phyloP scores from a whole-genome alignment of 2,797 vertebrate species.

The Alfaro cultratus region DNA sequence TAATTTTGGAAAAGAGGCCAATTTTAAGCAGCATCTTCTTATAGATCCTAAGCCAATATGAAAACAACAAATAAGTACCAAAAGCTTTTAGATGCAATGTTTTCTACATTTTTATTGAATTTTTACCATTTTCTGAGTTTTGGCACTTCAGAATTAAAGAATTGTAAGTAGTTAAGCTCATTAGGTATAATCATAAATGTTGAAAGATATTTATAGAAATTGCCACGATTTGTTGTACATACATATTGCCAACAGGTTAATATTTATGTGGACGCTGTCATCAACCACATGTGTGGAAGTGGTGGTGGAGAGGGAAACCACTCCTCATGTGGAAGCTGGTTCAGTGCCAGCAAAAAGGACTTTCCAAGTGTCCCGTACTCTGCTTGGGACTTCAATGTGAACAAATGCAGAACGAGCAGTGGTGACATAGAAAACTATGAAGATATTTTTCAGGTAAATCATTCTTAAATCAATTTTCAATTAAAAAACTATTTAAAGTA shows the following conservation, averaged over 20 bases:
- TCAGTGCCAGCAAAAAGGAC: conserved; percentile 46
- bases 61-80: not conserved
- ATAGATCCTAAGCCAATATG: not conserved
- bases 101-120: not conserved
- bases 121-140: not conserved
- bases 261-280: conserved; percentile 91
- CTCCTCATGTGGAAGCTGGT: conserved; percentile 78
- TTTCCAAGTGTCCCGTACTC: conserved; percentile 88
- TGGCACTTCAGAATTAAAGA: not conserved
- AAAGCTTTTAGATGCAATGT: not conserved
- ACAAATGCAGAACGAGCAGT: conserved; percentile 85
- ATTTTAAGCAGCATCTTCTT: not conserved
- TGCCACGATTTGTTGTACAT: not conserved
- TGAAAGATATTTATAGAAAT: not conserved
- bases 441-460: conserved; percentile 84
- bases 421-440: conserved; percentile 87
- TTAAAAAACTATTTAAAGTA: not conserved
- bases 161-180: not conserved
- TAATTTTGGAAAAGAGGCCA: conserved; percentile 46
- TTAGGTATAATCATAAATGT: not conserved
- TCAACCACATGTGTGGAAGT: conserved; percentile 92
- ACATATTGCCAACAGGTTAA: conserved; percentile 80
- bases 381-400: conserved; percentile 88
- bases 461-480: not conserved
- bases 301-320: conserved; percentile 79